Conservation (phyloP, 2,888 invertebrate genomes). For the Pristionchus mayeri region DNA sequence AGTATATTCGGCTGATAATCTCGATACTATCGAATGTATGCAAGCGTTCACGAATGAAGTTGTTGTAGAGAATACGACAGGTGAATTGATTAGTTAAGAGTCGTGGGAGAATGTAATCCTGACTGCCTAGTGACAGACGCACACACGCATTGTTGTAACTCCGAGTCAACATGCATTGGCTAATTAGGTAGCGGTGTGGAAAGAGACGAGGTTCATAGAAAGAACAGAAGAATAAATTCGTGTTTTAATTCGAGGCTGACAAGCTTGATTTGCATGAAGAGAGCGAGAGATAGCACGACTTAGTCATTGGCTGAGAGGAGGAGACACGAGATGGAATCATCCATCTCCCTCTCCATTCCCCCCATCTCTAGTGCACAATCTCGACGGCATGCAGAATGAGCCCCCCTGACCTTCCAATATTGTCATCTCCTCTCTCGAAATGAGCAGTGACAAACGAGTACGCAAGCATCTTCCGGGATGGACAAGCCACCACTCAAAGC, state of each 20-base stretch:
- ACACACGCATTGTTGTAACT: background rate
- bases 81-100: too few species aligned
- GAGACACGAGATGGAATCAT: slow-evolving; percentile 24
- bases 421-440: background rate
- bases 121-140: background rate
- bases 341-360: background rate
- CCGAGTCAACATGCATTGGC: background rate
- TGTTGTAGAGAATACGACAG: too few species aligned
- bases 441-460: slow-evolving; percentile 13
- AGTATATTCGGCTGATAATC: too few species aligned
- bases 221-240: background rate
- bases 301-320: background rate
- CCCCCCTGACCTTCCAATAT: background rate
- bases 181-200: slow-evolving; percentile 1
- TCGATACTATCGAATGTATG: too few species aligned
- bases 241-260: too few species aligned
- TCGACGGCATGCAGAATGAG: background rate
- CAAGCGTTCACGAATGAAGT: too few species aligned
- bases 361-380: background rate
- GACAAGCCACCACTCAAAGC: background rate
- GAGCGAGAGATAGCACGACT: background rate
- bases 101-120: too few species aligned
- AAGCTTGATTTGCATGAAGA: too few species aligned
- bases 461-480: background rate
- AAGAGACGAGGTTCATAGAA: background rate